Conservation (phyloP, 30 jellyfish, hydroid and myxozoan genomes). For the Cassiopea andromeda region DNA sequence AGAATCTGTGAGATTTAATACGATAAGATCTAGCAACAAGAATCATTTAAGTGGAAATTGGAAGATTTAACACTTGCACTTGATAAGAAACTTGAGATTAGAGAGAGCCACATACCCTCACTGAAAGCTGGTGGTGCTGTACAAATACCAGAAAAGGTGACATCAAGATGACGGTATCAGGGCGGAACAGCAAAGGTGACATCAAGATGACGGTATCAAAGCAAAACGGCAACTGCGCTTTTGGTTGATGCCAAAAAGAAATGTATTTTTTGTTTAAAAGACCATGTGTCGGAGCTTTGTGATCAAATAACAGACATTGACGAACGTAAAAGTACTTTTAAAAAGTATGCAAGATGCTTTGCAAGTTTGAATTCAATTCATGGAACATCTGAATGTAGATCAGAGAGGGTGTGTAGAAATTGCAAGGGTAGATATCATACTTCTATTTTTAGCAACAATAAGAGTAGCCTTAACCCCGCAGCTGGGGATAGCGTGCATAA, state of each 20-base stretch:
- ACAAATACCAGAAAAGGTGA: no score
- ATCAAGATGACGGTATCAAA: no score
- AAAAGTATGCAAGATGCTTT: constrained; percentile 18
- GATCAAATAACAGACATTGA: not conserved
- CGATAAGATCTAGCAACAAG: no score
- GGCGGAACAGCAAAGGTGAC: no score
- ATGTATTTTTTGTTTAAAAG: not conserved
- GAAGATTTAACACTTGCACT: no score
- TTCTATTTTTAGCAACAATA: not conserved
- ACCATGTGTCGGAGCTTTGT: not conserved
- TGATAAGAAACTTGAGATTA: no score
- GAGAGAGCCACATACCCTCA: no score
- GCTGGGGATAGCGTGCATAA: not conserved
- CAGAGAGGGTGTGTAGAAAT: not conserved
- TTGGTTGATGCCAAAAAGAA: not conserved
- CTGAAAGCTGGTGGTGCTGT: no score
- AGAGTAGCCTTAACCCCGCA: not conserved
- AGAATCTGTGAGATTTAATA: no score
- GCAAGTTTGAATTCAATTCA: not conserved
- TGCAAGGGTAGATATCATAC: constrained; percentile 13
- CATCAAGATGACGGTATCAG: no score
- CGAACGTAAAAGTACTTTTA: not conserved
- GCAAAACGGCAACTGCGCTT: no score
- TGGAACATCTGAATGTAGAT: constrained; percentile 12
- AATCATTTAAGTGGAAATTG: no score